A percentile compares a stretch with the other conserved stretches of the same genome.
Evolutionary conservation across 2,113 vertebrate genomes (phyloP).

Genomic region (Fulica atra): DNA sequence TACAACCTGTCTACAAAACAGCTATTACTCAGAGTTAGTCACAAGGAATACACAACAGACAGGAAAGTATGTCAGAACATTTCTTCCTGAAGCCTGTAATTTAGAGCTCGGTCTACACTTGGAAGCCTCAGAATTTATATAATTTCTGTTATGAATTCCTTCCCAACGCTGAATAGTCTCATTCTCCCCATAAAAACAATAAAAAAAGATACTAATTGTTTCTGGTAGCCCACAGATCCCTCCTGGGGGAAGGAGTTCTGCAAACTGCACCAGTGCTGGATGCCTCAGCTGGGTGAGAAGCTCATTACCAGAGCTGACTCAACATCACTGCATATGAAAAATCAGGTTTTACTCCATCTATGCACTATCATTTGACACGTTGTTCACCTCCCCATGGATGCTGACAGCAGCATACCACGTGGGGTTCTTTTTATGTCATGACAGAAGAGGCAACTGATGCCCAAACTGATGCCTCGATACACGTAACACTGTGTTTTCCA

Average conservation of each 20-base stretch:
- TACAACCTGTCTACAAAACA: neutral
- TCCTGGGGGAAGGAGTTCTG: neutral
- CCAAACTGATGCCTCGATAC: rapidly evolving
- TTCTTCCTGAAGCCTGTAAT: neutral
- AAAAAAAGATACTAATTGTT: rapidly evolving
- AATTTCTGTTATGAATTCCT: neutral
- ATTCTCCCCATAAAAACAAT: neutral
- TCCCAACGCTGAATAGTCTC: neutral
- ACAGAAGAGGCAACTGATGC: neutral
- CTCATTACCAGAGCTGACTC: neutral
- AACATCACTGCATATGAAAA: neutral
- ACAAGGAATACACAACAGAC: neutral
- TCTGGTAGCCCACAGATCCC: neutral
- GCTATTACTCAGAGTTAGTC: neutral
- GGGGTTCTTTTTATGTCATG: neutral
- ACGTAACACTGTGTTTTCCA: neutral
- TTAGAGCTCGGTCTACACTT: neutral
- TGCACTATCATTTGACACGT: neutral
- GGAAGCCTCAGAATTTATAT: neutral
- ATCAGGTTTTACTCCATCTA: neutral
- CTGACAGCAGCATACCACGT: neutral
- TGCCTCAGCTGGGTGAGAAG: neutral
- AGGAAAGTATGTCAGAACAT: neutral
- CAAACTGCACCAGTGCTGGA: neutral
- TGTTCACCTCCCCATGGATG: neutral